Evolutionary conservation across 2,797 vertebrate genomes (phyloP).

Genomic region (Choloepus didactylus): DNA sequence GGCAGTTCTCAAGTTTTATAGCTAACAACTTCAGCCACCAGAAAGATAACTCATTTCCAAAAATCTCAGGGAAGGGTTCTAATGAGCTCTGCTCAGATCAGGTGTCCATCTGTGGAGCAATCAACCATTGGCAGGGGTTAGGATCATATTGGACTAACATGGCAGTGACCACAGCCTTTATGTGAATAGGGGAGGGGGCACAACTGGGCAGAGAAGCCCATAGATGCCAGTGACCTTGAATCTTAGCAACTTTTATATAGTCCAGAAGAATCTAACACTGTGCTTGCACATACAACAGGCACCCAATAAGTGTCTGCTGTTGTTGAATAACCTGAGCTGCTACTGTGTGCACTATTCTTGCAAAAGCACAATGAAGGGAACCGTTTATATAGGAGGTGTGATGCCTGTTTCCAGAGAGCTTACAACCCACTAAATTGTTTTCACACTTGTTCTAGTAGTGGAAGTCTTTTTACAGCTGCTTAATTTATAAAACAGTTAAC

Average conservation of each 20-base stretch:
- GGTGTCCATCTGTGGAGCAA: neutral
- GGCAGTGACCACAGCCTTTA: neutral
- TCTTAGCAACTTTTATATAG: neutral
- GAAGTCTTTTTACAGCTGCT: neutral
- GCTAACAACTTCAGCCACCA: neutral
- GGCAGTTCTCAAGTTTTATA: neutral
- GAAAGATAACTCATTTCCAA: neutral
- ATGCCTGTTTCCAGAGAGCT: neutral
- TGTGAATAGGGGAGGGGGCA: no score
- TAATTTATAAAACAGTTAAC: neutral
- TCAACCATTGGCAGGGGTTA: neutral
- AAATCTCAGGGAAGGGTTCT: neutral
- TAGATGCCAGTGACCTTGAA: no score
- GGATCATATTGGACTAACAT: neutral
- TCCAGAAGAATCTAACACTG: neutral
- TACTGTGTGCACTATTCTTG: no score
- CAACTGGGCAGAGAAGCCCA: neutral
- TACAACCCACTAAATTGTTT: neutral
- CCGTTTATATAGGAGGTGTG: neutral
- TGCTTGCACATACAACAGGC: neutral
- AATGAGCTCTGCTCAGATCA: neutral
- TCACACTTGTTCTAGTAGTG: neutral
- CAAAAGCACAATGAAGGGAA: neutral
- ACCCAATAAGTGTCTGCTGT: neutral
- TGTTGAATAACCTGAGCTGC: neutral